Percentiles rank a stretch among this genome's conserved stretches.
These are phyloP conservation scores for Nyctalus aviator DNA, from an alignment of 2,797 vertebrate genomes.

Conservation along the genomic window DNA sequence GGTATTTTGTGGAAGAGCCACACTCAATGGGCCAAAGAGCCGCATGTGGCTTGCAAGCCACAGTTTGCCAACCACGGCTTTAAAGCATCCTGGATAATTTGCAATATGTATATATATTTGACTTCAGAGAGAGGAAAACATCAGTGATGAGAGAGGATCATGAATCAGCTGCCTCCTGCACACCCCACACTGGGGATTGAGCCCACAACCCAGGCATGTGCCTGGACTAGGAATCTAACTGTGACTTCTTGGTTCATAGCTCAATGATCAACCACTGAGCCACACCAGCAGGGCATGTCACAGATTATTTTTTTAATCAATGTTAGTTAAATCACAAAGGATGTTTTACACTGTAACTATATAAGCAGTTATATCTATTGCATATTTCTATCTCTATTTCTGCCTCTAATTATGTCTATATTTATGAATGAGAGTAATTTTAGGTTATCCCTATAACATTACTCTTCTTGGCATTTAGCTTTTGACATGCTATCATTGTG, in stretches of 20 bases:
- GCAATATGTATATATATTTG: too few relatives aligned
- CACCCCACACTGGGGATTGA: not conserved
- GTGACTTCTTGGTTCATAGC: not conserved
- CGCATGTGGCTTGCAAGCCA: too few relatives aligned
- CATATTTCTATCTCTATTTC: constrained; percentile 23
- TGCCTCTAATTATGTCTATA: not conserved
- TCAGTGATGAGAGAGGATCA: not conserved
- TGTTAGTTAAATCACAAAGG: not conserved
- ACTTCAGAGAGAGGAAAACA: not conserved
- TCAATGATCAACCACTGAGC: not conserved
- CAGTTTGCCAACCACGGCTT: too few relatives aligned
- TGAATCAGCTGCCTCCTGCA: not conserved
- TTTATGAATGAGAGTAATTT: constrained; percentile 52
- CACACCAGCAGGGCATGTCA: too few relatives aligned
- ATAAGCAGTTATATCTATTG: not conserved
- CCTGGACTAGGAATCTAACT: too few relatives aligned
- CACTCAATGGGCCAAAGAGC: too few relatives aligned
- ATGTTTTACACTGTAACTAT: constrained; percentile 28
- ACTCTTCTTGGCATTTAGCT: constrained; percentile 47
- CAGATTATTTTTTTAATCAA: constrained; percentile 4
- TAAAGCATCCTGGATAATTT: too few relatives aligned
- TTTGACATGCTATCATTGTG: constrained; percentile 24
- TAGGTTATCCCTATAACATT: not conserved
- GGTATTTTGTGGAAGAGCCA: too few relatives aligned
- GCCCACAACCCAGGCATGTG: not conserved